phyloP scores from a whole-genome alignment of 2,113 vertebrate species.

The Thamnaconus septentrionalis region DNA sequence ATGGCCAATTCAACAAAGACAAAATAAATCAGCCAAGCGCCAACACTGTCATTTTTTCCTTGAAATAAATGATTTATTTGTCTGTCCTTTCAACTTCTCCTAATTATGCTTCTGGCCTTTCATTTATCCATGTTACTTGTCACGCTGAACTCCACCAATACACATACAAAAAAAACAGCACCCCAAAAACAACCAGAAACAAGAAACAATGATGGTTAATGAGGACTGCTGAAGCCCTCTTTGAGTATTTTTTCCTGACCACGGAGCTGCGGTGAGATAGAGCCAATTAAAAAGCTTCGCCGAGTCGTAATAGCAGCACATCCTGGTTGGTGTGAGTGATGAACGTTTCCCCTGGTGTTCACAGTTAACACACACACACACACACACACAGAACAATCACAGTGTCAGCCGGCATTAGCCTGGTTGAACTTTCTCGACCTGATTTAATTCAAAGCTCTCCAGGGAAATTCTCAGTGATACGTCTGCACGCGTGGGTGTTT shows the following conservation, averaged over 20 bases:
- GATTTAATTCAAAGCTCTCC: slow-evolving; percentile 54
- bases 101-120: too few species aligned
- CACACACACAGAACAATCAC: slow-evolving; percentile 12
- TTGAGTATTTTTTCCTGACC: slow-evolving; percentile 25
- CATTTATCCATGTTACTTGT: too few species aligned
- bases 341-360: slow-evolving; percentile 21
- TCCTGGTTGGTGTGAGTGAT: slow-evolving; percentile 14
- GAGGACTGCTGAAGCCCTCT: slow-evolving; percentile 18
- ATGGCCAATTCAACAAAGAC: too few species aligned
- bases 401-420: slow-evolving; percentile 43
- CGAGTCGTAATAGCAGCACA: slow-evolving; percentile 17
- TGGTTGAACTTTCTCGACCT: slow-evolving; percentile 55
- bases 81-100: too few species aligned
- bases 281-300: slow-evolving; percentile 35
- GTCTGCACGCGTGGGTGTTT: neutral
- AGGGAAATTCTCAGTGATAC: slow-evolving; percentile 22
- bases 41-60: too few species aligned
- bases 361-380: slow-evolving; percentile 42
- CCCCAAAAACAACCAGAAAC: too few species aligned
- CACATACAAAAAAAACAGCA: too few species aligned
- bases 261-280: slow-evolving; percentile 38
- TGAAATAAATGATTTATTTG: too few species aligned
- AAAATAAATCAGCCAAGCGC: too few species aligned
- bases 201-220: neutral
- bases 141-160: too few species aligned